phyloP scores from a whole-genome alignment of 2,113 vertebrate genomes.

The Dasyornis broadbenti region DNA sequence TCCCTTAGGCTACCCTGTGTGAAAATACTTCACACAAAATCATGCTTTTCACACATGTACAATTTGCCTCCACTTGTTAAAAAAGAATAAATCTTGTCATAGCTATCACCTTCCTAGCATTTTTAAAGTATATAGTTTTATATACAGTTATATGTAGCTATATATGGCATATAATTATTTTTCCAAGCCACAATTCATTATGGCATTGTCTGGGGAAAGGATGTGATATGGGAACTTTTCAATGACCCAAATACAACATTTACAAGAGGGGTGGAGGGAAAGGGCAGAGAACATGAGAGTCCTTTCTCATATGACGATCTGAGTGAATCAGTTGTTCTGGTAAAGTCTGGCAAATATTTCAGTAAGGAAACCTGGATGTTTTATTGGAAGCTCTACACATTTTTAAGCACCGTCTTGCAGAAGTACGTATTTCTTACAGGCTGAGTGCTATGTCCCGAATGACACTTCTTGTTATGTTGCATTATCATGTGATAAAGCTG shows the following conservation, averaged over 20 bases:
- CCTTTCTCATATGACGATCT: not conserved
- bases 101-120: not conserved
- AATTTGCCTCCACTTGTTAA: not conserved
- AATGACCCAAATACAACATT: not conserved
- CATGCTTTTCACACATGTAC: not conserved
- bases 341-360: not conserved
- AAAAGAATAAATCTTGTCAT: not conserved
- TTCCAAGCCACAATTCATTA: not conserved
- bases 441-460: rapidly evolving
- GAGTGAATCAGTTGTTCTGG: not conserved
- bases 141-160: not conserved
- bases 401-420: not conserved
- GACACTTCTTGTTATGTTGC: not conserved
- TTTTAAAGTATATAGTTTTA: not conserved
- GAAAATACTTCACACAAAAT: not conserved
- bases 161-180: not conserved
- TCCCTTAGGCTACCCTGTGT: not conserved
- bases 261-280: not conserved
- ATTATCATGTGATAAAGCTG: not conserved
- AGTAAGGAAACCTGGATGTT: not conserved
- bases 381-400: not conserved
- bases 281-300: not conserved
- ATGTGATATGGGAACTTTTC: not conserved
- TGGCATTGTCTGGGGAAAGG: not conserved
- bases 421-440: not conserved